Conservation (phyloP, 2,888 invertebrate species). For the Baronia brevicornis region DNA sequence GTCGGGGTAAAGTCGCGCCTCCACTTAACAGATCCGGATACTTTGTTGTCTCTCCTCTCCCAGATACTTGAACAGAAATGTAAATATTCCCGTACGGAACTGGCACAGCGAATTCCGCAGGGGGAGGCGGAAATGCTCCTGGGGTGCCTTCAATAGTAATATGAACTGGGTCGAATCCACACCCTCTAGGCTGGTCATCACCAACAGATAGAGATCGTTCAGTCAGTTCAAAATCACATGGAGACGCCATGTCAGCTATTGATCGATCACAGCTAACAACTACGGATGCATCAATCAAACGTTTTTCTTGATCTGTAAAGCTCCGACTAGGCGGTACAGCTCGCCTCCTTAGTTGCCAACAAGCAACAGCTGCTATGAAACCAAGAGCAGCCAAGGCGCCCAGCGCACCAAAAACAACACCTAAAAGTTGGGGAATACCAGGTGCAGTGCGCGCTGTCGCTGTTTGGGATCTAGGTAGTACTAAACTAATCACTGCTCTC, state of each 20-base stretch:
- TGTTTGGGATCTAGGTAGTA: constrained; percentile 77
- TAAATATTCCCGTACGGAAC: constrained; percentile 84
- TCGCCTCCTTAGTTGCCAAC: constrained; percentile 81
- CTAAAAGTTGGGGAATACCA: constrained; percentile 82
- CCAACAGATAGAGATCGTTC: constrained; percentile 55
- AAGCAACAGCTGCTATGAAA: constrained; percentile 67
- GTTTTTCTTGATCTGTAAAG: constrained; percentile 91
- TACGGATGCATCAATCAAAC: constrained; percentile 85
- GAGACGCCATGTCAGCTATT: constrained; percentile 79
- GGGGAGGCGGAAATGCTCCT: constrained; percentile 67
- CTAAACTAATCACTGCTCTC: constrained; percentile 76
- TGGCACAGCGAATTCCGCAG: constrained; percentile 72
- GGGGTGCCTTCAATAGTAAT: constrained; percentile 77
- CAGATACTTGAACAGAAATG: constrained; percentile 87
- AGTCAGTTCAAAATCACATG: constrained; percentile 68
- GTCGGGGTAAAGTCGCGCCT: constrained; percentile 65
- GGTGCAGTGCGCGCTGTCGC: constrained; percentile 86
- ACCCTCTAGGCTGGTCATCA: constrained; percentile 57
- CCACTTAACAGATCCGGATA: constrained; percentile 85
- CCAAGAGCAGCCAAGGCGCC: constrained; percentile 82
- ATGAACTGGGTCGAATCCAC: constrained; percentile 77
- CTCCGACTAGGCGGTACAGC: constrained; percentile 81
- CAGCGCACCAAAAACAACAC: constrained; percentile 83
- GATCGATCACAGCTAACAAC: constrained; percentile 78
- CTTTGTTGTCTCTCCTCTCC: constrained; percentile 55